A percentile compares a stretch with the other conserved stretches of the same genome.
These are phyloP conservation scores for Synanceia verrucosa DNA, from an alignment of 2,797 vertebrate genomes.

Conservation along the genomic window DNA sequence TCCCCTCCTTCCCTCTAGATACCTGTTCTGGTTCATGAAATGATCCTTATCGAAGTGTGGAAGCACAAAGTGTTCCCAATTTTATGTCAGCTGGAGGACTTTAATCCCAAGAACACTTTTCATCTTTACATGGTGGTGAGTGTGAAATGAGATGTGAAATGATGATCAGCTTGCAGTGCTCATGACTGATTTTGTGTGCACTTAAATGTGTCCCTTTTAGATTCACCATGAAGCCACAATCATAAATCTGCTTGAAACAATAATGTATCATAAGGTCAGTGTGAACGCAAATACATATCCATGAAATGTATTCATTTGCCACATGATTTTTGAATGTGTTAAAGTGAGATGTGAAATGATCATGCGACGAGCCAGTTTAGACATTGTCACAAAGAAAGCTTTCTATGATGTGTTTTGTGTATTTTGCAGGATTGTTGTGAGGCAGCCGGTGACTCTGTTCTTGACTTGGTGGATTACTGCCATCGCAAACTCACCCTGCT, in stretches of 20 bases:
- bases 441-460: constrained; percentile 87
- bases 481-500: constrained; percentile 92
- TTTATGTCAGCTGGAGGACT: constrained; percentile 91
- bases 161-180: background rate
- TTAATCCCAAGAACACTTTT: constrained; percentile 90
- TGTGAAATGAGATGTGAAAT: constrained; percentile 22
- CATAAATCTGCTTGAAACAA: constrained; percentile 94
- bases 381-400: background rate
- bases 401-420: constrained; percentile 1
- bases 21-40: constrained; percentile 87
- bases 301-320: background rate
- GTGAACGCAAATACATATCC: background rate
- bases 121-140: constrained; percentile 96
- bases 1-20: constrained; percentile 75
- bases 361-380: background rate
- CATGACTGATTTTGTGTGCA: background rate
- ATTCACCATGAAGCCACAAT: constrained; percentile 94
- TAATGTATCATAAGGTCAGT: constrained; percentile 93
- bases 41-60: constrained; percentile 94
- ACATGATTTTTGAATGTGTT: background rate
- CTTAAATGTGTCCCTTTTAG: constrained; percentile 70
- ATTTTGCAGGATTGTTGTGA: constrained; percentile 90
- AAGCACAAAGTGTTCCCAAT: constrained; percentile 93
- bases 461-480: constrained; percentile 96
- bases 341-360: background rate